phyloP scores from a whole-genome alignment of 1,140 invertebrate species.

The Anthonomus grandis region DNA sequence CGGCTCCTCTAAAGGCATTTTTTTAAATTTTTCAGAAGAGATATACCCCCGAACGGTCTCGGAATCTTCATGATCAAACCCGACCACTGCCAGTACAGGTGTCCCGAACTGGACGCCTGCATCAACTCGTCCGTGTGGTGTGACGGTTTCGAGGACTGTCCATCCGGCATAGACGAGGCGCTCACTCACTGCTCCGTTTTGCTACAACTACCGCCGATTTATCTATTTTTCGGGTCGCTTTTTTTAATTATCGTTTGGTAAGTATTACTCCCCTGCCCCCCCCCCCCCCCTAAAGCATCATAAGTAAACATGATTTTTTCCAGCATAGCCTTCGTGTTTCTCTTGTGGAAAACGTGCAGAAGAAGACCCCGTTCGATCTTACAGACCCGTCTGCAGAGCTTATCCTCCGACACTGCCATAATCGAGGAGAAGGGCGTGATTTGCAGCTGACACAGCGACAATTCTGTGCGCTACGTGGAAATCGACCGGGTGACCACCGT shows the following conservation, averaged over 20 bases:
- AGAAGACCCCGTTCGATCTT: slow-evolving; percentile 63
- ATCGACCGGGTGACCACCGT: slow-evolving; percentile 85
- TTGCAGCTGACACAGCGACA: slow-evolving; percentile 85
- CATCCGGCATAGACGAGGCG: slow-evolving; percentile 83
- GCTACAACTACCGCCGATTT: slow-evolving; percentile 68
- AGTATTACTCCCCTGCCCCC: neutral
- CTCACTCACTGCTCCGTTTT: slow-evolving; percentile 73
- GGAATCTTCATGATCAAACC: slow-evolving; percentile 56
- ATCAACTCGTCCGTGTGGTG: slow-evolving; percentile 87
- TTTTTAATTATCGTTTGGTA: slow-evolving; percentile 37
- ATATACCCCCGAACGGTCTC: slow-evolving; percentile 44
- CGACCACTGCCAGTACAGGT: slow-evolving; percentile 73
- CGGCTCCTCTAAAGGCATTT: too few relatives aligned
- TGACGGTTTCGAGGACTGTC: slow-evolving; percentile 80
- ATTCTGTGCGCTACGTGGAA: slow-evolving; percentile 87
- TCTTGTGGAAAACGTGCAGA: slow-evolving; percentile 59
- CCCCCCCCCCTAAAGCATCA: neutral
- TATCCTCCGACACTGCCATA: slow-evolving; percentile 72
- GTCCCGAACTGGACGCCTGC: slow-evolving; percentile 82
- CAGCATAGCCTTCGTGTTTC: slow-evolving; percentile 29
- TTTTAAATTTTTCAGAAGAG: slow-evolving; percentile 36
- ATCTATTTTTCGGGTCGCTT: slow-evolving; percentile 57
- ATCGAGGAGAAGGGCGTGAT: slow-evolving; percentile 82
- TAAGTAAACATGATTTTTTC: slow-evolving; percentile 20
- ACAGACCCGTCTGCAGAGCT: slow-evolving; percentile 70